Base-by-base conservation (phyloP, 2,888 invertebrate genomes). In the Meganola albula region DNA sequence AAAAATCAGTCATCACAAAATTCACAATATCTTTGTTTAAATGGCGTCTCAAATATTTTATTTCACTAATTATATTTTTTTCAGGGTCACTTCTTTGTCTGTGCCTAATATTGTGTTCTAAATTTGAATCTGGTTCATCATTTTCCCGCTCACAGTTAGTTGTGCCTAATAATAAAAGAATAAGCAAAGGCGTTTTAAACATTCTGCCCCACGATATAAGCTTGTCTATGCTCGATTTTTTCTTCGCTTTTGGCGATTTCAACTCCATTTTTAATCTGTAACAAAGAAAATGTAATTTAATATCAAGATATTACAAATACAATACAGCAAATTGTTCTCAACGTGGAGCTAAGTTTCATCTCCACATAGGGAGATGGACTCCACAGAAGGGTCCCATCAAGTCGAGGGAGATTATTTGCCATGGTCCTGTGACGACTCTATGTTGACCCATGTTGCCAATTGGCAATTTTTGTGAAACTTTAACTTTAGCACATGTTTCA, bases 1-100 rank as follows among this genome's bases (percentile, higher is more conserved):
- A 74, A 29, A 82, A 79, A 56, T 92, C 92, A 10, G 87, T 88
- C 64, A 91, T 85, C 43, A 91, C 76, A 70, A 92, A 92, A 67
- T 91, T 89, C 29, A 82, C 74, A 31, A 85, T 74, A 35, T 79
- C 75, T 44, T 60, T 77, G 40, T 77, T 80, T 38, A 85, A 63
- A 65, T 72, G 70, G n/a, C 79, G 53, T 31, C 77, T 65, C 49
- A 82, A 65, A 69, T 70, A 79, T 30, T 66, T 75, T 40, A 84
- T 76, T 32, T 83, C 82, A 69, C 66, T 79, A 13, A 83, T 57
- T 45, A 62, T 69, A 22, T 63, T 63, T 42, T 49, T 65, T 11
- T 53, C 53, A 40, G 60, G 66, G 2, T 37, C 46, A 41, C 67
- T 72, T 7, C 37, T 51, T 40, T 74, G 74, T 48, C 58, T 60